Evolutionary conservation across 2,888 invertebrate species (phyloP).

Genomic region (Fabriciana adippe): DNA sequence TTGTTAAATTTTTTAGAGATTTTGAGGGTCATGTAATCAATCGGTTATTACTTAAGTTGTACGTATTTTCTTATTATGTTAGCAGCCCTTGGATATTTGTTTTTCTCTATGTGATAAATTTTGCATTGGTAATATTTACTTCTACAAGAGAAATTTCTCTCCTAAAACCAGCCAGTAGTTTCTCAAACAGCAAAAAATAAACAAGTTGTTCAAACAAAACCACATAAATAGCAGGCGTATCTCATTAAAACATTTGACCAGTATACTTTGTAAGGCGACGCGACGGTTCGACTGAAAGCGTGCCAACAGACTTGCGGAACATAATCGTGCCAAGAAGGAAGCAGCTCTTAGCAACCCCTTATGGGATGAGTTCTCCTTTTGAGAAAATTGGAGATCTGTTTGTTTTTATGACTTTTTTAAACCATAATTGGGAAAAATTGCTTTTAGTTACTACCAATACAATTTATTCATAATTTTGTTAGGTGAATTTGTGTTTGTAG

Average conservation of each 20-base stretch:
- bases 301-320: conserved; percentile 31
- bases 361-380: conserved; percentile 20
- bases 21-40: too few species aligned
- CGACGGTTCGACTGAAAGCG: conserved; percentile 18
- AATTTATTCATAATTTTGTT: too few species aligned
- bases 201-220: conserved; percentile 19
- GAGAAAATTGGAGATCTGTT: conserved; percentile 19
- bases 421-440: background rate
- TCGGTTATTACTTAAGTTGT: background rate
- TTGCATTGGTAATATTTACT: conserved; percentile 11
- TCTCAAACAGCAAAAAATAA: conserved; percentile 10
- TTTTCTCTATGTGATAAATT: background rate
- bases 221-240: conserved; percentile 8
- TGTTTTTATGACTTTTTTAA: background rate
- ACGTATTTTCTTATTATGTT: background rate
- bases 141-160: conserved; percentile 17
- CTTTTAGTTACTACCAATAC: background rate
- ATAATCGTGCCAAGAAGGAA: conserved; percentile 28
- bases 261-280: conserved; percentile 12
- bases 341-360: conserved; percentile 19
- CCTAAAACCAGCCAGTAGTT: conserved; percentile 9
- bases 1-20: too few species aligned
- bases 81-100: background rate
- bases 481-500: too few species aligned
- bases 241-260: conserved; percentile 17